A percentile compares a stretch with the other conserved stretches of the same genome.
phyloP scores from a whole-genome alignment of 2,888 invertebrate species.

The Limnephilus lunatus region DNA sequence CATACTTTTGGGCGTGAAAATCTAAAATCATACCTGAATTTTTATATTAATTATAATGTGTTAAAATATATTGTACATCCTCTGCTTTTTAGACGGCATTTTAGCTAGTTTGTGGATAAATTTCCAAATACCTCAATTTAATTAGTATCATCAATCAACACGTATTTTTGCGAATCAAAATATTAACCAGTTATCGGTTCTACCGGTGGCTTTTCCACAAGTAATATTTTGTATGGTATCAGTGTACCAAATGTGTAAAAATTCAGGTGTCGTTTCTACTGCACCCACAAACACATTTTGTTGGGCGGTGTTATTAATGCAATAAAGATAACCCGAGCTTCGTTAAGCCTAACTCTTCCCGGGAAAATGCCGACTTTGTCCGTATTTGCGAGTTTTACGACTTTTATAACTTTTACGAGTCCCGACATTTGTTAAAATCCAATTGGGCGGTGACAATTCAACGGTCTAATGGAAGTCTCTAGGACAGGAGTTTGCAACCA shows the following conservation, averaged over 20 bases:
- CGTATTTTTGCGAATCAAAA: no score
- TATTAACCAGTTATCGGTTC: no score
- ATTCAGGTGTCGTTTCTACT: background rate
- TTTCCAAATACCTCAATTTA: background rate
- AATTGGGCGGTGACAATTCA: conserved; percentile 25
- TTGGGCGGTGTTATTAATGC: background rate
- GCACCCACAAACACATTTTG: background rate
- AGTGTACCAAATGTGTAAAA: background rate
- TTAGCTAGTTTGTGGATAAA: background rate
- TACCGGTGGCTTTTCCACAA: background rate
- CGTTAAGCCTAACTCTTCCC: background rate
- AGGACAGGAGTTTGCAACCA: background rate
- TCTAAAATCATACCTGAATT: no score
- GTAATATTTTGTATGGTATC: background rate
- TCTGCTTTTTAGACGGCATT: no score
- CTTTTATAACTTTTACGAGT: background rate
- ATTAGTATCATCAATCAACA: background rate
- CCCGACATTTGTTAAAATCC: conserved; percentile 37
- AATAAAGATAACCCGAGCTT: background rate
- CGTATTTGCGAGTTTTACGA: conserved; percentile 9
- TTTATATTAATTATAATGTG: no score
- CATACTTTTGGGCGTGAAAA: no score
- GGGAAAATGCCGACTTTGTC: background rate
- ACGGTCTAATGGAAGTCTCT: background rate
- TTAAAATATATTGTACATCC: no score